Conservation (phyloP, 2,113 vertebrate genomes). For the Alces alces region DNA sequence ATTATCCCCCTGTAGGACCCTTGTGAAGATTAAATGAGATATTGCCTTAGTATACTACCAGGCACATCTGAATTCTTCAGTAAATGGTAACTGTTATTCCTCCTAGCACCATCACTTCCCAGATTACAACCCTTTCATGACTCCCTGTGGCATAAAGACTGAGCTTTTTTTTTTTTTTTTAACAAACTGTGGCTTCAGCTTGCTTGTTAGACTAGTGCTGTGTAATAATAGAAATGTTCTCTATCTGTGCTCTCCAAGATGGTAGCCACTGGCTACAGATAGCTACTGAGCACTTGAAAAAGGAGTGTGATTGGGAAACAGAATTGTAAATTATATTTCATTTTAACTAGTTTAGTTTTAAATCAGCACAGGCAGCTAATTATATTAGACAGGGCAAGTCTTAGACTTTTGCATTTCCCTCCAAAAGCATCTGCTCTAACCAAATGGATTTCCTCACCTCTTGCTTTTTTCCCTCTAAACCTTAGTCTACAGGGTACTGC, state of each 20-base stretch:
- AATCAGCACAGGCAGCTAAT: neutral
- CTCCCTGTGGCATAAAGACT: neutral
- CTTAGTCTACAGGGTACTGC: neutral
- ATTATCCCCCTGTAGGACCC: neutral
- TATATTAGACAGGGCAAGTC: neutral
- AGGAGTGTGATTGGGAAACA: neutral
- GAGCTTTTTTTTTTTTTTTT: neutral
- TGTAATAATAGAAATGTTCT: neutral
- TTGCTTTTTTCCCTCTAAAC: neutral
- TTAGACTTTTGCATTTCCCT: neutral
- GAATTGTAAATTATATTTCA: neutral
- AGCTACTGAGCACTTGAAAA: neutral
- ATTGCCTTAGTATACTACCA: neutral
- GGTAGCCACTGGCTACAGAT: neutral
- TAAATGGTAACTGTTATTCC: neutral
- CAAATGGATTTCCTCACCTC: neutral
- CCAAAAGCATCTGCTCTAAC: neutral
- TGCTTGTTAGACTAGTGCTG: neutral
- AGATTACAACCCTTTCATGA: neutral
- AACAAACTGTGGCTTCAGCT: neutral
- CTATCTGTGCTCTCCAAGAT: neutral
- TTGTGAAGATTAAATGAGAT: neutral
- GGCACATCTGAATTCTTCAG: neutral
- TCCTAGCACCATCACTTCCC: neutral
- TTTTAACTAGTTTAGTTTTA: neutral